Conservation (phyloP, 2,113 vertebrate species). For the Collichthys lucidus region DNA sequence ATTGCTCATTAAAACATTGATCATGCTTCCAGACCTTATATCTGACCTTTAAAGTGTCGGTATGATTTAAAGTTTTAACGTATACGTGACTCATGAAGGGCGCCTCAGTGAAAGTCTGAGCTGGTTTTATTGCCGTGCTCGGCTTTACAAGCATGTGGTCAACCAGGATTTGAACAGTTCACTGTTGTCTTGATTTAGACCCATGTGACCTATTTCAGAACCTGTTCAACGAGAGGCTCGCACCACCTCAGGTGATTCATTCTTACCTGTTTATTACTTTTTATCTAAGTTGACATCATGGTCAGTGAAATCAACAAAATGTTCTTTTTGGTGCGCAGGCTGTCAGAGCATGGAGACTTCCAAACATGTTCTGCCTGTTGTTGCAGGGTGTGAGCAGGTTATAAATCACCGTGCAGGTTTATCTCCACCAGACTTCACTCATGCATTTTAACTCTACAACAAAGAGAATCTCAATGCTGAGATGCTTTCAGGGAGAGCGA, state of each 20-base stretch:
- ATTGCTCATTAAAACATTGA: too few species aligned
- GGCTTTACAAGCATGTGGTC: not conserved
- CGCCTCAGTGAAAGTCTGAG: not conserved
- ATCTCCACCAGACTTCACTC: not conserved
- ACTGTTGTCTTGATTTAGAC: not conserved
- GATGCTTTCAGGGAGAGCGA: conserved; percentile 13
- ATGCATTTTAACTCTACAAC: not conserved
- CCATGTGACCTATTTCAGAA: not conserved
- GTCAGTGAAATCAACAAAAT: not conserved
- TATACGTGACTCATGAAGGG: too few species aligned
- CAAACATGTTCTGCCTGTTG: not conserved
- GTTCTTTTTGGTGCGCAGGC: not conserved
- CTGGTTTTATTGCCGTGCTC: not conserved
- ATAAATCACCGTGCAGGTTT: not conserved
- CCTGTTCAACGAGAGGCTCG: conserved; percentile 22
- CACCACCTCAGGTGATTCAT: not conserved
- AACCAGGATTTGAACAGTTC: not conserved
- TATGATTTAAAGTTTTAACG: not conserved
- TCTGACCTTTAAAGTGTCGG: too few species aligned
- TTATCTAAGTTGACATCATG: not conserved
- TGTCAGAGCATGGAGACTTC: not conserved
- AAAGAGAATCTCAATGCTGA: not conserved
- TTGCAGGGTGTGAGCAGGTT: not conserved
- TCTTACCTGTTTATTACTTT: not conserved
- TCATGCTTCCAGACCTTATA: too few species aligned